These are phyloP conservation scores for Oceanites oceanicus DNA, from an alignment of 2,113 vertebrate species.

Conservation along the genomic window DNA sequence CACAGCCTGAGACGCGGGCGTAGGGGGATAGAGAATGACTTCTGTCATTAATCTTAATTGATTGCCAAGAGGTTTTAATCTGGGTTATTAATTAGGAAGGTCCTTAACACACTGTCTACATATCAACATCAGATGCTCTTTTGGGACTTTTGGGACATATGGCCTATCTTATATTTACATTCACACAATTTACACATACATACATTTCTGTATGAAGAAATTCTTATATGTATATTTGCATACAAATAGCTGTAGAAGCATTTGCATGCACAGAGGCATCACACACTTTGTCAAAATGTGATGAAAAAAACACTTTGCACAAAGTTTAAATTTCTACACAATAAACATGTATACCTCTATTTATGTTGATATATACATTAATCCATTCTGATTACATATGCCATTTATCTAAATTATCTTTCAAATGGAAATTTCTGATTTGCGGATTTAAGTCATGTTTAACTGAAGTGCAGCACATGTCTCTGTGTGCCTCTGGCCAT, in stretches of 20 bases:
- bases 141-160: conserved; percentile 62
- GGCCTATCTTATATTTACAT: conserved; percentile 62
- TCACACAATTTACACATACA: conserved; percentile 52
- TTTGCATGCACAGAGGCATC: not conserved
- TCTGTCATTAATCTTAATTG: conserved; percentile 81
- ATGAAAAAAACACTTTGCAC: not conserved
- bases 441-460: not conserved
- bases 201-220: not conserved
- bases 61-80: conserved; percentile 78
- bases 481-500: not conserved
- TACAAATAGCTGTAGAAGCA: not conserved
- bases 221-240: not conserved
- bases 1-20: conserved; percentile 51
- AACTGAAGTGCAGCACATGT: not conserved
- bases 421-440: not conserved
- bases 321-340: not conserved
- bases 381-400: not conserved
- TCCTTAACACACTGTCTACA: conserved; percentile 59
- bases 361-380: not conserved
- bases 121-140: conserved; percentile 68
- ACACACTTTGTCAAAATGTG: not conserved
- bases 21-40: conserved; percentile 73
- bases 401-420: not conserved
- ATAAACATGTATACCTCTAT: not conserved
- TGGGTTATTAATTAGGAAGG: conserved; percentile 76